Percentiles rank a stretch among this genome's conserved stretches.
Conservation (phyloP, 2,888 invertebrate genomes). For the Drosophila aldrichi region DNA sequence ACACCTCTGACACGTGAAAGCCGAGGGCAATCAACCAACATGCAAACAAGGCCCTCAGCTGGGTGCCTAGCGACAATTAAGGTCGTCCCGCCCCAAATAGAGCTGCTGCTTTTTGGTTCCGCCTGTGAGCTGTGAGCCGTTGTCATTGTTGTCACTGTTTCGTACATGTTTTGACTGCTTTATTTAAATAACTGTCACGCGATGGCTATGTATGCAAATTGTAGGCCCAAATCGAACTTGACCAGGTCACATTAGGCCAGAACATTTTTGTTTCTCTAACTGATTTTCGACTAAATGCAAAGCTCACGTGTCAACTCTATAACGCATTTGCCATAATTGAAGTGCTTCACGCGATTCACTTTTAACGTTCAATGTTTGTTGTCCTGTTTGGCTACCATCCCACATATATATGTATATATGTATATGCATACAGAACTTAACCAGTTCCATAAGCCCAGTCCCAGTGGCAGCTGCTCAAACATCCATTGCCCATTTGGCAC, state of each 20-base stretch:
- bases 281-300: constrained; percentile 53
- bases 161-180: constrained; percentile 68
- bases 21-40: constrained; percentile 60
- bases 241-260: constrained; percentile 42
- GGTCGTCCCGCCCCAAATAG: constrained; percentile 46
- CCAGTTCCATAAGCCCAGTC: constrained; percentile 15
- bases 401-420: not conserved
- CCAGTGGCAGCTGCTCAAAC: constrained; percentile 71
- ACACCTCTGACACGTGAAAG: constrained; percentile 14
- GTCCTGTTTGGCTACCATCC: not conserved
- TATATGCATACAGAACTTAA: not conserved
- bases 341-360: constrained; percentile 64
- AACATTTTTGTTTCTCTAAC: constrained; percentile 9
- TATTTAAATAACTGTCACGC: constrained; percentile 74
- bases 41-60: constrained; percentile 64
- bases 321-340: constrained; percentile 64
- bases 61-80: constrained; percentile 72
- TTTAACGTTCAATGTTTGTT: constrained; percentile 7
- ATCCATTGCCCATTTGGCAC: constrained; percentile 59
- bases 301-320: constrained; percentile 64
- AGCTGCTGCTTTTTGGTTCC: not conserved
- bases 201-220: constrained; percentile 28
- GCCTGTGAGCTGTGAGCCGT: constrained; percentile 34
- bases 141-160: constrained; percentile 70
- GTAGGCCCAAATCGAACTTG: constrained; percentile 43